Conservation (phyloP, 2,113 vertebrate genomes). For the Cyanoliseus patagonus region DNA sequence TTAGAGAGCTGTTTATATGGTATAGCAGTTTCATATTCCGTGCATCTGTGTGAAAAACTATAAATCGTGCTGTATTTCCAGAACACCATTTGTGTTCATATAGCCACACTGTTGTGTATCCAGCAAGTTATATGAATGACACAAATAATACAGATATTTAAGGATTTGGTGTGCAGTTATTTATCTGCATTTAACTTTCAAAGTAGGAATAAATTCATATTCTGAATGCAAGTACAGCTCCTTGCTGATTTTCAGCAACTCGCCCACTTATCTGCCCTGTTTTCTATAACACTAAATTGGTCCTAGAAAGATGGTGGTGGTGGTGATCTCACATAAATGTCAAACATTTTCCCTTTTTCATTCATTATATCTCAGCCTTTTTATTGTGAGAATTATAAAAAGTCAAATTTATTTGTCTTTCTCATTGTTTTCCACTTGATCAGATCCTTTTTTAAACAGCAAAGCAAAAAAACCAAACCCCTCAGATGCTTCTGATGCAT, state of each 20-base stretch:
- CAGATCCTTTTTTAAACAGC: neutral
- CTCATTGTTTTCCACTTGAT: neutral
- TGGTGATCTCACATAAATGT: neutral
- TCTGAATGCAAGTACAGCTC: neutral
- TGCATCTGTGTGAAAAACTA: neutral
- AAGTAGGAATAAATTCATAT: neutral
- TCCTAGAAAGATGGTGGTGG: neutral
- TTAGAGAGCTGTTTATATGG: rapidly evolving
- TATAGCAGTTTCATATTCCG: neutral
- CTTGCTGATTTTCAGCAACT: neutral
- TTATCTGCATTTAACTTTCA: neutral
- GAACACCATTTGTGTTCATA: neutral
- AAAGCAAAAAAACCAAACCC: neutral
- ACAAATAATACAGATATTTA: neutral
- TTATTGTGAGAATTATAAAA: neutral
- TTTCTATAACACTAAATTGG: neutral
- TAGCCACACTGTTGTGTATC: neutral
- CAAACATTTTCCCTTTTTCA: neutral
- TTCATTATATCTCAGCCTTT: neutral
- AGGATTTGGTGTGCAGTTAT: neutral
- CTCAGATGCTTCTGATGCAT: neutral
- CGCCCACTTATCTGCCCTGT: neutral
- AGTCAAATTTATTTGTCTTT: neutral
- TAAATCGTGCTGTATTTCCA: neutral
- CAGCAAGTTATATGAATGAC: neutral